A percentile compares a stretch with the other conserved stretches of the same genome.
Conservation (phyloP, 1,140 invertebrate genomes). For the Physella acuta region DNA sequence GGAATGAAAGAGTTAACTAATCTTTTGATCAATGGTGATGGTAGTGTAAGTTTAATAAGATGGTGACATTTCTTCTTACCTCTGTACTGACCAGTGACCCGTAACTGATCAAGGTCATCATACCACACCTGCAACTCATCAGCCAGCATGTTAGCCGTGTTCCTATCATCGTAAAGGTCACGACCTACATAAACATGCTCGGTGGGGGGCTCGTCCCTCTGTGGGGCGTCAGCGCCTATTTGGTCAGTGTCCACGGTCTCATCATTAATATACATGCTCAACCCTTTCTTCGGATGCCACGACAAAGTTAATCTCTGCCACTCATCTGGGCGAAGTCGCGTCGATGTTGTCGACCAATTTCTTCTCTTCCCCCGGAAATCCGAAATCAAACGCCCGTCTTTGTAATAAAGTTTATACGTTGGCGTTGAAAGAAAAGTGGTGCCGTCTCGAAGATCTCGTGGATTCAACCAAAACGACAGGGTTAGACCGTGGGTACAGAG, state of each 20-base stretch:
- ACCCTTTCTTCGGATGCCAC: conserved; percentile 50
- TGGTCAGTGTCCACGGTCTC: conserved; percentile 29
- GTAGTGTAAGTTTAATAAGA: too few relatives aligned
- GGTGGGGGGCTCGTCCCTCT: conserved; percentile 34
- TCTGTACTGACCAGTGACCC: conserved; percentile 37
- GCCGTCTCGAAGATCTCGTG: conserved; percentile 37
- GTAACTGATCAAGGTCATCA: conserved; percentile 41
- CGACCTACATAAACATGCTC: conserved; percentile 44
- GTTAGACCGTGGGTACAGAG: conserved; percentile 55
- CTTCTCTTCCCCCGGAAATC: conserved; percentile 38
- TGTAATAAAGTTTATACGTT: conserved; percentile 49
- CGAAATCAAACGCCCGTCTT: conserved; percentile 44
- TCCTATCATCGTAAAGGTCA: conserved; percentile 19
- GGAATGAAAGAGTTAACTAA: too few relatives aligned
- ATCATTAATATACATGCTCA: conserved; percentile 48
- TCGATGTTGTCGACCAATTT: conserved; percentile 45
- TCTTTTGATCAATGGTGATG: too few relatives aligned
- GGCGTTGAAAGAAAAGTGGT: conserved; percentile 50
- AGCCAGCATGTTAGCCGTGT: conserved; percentile 36
- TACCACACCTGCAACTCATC: conserved; percentile 58
- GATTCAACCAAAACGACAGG: conserved; percentile 49
- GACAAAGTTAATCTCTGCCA: conserved; percentile 56
- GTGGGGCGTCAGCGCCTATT: conserved; percentile 22
- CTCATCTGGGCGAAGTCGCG: conserved; percentile 34
- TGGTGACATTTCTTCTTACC: too few relatives aligned